Evolutionary conservation across 1,140 invertebrate genomes (phyloP).

Genomic region (Papilio glaucus): DNA sequence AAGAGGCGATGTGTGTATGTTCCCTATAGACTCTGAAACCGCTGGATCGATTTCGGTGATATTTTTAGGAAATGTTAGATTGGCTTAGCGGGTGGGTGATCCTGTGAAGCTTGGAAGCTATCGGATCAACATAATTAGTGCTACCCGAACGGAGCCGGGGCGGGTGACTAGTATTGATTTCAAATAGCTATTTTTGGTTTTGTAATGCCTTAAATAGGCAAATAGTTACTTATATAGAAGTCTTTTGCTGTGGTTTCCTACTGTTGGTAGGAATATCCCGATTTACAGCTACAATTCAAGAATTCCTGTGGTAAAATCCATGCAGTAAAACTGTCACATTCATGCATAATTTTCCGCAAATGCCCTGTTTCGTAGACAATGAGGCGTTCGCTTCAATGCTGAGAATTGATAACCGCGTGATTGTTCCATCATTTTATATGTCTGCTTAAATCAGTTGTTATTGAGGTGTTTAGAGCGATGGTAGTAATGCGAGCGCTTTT

Average conservation of each 20-base stretch:
- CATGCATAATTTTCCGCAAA: constrained; percentile 25
- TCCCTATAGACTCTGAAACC: too few species aligned
- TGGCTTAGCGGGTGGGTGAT: too few species aligned
- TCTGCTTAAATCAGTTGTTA: constrained; percentile 63
- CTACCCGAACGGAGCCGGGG: too few species aligned
- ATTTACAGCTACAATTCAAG: background rate
- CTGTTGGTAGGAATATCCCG: background rate
- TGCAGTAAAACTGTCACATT: constrained; percentile 21
- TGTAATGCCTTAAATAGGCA: too few species aligned
- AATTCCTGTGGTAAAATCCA: background rate
- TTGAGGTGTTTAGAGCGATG: constrained; percentile 45
- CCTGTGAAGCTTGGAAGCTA: too few species aligned
- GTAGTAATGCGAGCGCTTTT: constrained; percentile 52
- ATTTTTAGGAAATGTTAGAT: too few species aligned
- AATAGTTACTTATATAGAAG: background rate
- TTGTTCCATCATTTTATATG: constrained; percentile 53
- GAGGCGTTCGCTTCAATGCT: constrained; percentile 41
- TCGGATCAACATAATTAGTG: too few species aligned
- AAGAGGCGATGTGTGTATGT: too few species aligned
- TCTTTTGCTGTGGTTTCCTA: too few species aligned
- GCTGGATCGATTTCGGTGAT: too few species aligned
- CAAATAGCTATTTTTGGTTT: too few species aligned
- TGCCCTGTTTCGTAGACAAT: constrained; percentile 38
- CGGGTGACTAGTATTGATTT: too few species aligned
- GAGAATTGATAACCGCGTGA: constrained; percentile 44